Evolutionary conservation across 1,140 invertebrate genomes (phyloP).

Genomic region (Ptiloglossa arizonensis): DNA sequence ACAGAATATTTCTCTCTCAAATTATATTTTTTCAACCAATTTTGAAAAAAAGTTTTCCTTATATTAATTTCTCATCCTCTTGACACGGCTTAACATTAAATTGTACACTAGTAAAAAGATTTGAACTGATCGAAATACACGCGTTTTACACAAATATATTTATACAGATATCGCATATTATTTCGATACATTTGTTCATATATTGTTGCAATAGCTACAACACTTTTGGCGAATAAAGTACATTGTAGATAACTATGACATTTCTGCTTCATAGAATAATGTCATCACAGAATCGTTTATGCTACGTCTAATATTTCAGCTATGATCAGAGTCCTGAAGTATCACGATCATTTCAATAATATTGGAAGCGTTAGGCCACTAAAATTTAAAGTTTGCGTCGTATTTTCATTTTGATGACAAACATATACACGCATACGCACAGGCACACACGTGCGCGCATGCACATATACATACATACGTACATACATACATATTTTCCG

Average conservation of each 20-base stretch:
- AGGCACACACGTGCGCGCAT: too few species aligned
- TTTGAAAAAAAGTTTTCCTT: slow-evolving; percentile 19
- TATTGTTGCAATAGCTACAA: slow-evolving; percentile 34
- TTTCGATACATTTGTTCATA: slow-evolving; percentile 23
- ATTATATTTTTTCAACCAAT: slow-evolving; percentile 24
- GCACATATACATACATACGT: not conserved
- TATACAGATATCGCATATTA: slow-evolving; percentile 51
- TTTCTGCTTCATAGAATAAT: slow-evolving; percentile 38
- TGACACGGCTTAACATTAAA: slow-evolving; percentile 35
- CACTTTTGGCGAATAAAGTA: slow-evolving; percentile 51
- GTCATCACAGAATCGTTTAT: too few species aligned
- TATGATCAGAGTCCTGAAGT: slow-evolving; percentile 46
- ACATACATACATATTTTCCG: too few species aligned
- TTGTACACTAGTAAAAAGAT: slow-evolving; percentile 52
- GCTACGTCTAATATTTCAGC: slow-evolving; percentile 39
- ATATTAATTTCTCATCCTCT: slow-evolving; percentile 13
- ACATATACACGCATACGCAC: too few species aligned
- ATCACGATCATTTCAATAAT: not conserved
- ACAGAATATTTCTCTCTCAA: slow-evolving; percentile 57
- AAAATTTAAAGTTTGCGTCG: not conserved
- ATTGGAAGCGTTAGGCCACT: slow-evolving; percentile 31
- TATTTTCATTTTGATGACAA: not conserved
- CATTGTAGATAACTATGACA: slow-evolving; percentile 24
- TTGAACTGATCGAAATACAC: slow-evolving; percentile 58
- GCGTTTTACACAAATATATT: slow-evolving; percentile 57